Percentiles rank a stretch among this genome's conserved stretches.
Evolutionary conservation across 2,797 vertebrate genomes (phyloP).

Genomic region (Erethizon dorsatum): DNA sequence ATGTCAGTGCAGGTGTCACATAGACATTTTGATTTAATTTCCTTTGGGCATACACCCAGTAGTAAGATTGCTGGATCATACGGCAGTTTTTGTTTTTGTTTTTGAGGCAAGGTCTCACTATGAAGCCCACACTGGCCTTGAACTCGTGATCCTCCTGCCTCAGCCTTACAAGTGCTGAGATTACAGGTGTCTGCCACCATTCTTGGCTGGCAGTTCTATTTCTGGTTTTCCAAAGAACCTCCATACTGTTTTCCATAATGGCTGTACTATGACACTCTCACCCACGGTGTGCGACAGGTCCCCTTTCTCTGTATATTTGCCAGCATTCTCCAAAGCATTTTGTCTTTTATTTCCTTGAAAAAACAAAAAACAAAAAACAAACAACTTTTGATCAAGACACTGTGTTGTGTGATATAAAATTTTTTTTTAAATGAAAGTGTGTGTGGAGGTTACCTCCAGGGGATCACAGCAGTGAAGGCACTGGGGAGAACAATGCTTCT

Average conservation of each 20-base stretch:
- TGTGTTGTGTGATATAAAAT: background rate
- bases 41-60: background rate
- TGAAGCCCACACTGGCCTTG: background rate
- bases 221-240: background rate
- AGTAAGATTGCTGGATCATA: background rate
- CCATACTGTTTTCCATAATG: background rate
- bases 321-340: background rate
- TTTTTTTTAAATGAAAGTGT: constrained; percentile 57
- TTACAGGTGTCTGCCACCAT: background rate
- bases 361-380: background rate
- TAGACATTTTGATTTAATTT: background rate
- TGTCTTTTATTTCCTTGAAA: constrained; percentile 24
- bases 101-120: background rate
- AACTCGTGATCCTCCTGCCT: background rate
- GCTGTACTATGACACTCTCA: background rate
- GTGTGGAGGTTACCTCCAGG: background rate
- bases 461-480: background rate
- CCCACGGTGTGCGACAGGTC: too few relatives aligned
- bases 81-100: background rate
- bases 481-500: background rate
- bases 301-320: background rate
- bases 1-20: background rate
- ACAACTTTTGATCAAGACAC: background rate
- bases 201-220: background rate
- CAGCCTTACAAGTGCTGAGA: background rate